These are phyloP conservation scores for Pristionchus fissidentatus DNA, from an alignment of 2,888 invertebrate genomes.

Conservation along the genomic window DNA sequence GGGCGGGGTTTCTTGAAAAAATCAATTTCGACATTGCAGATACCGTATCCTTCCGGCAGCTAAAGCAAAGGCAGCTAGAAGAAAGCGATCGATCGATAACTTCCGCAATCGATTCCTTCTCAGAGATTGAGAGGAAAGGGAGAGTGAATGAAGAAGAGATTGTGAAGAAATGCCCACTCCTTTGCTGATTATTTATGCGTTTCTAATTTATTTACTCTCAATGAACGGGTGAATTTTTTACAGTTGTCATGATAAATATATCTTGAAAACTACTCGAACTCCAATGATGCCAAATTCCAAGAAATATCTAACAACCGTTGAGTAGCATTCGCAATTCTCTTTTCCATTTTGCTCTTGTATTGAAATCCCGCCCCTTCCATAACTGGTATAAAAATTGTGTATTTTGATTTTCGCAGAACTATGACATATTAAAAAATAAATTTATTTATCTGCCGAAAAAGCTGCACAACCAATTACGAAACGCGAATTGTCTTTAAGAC, in stretches of 20 bases:
- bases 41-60: constrained; percentile 37
- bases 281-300: neutral
- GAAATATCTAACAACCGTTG: neutral
- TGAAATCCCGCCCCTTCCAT: no score
- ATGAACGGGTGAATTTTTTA: constrained; percentile 22
- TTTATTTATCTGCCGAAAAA: no score
- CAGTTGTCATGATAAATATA: constrained; percentile 2
- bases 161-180: neutral
- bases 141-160: neutral
- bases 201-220: constrained; percentile 19
- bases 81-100: constrained; percentile 21
- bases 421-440: no score
- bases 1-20: neutral
- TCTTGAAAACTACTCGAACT: neutral
- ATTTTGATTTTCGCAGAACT: no score
- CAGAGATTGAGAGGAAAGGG: neutral
- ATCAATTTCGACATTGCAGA: neutral
- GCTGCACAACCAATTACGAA: no score
- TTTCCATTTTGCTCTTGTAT: no score
- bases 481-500: no score
- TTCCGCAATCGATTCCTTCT: constrained; percentile 14
- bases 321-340: no score
- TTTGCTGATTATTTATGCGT: neutral
- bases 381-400: no score
- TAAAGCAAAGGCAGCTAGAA: constrained; percentile 19